Evolutionary conservation across 2,888 invertebrate species (phyloP).

Genomic region (Rhaphigaster nebulosa): DNA sequence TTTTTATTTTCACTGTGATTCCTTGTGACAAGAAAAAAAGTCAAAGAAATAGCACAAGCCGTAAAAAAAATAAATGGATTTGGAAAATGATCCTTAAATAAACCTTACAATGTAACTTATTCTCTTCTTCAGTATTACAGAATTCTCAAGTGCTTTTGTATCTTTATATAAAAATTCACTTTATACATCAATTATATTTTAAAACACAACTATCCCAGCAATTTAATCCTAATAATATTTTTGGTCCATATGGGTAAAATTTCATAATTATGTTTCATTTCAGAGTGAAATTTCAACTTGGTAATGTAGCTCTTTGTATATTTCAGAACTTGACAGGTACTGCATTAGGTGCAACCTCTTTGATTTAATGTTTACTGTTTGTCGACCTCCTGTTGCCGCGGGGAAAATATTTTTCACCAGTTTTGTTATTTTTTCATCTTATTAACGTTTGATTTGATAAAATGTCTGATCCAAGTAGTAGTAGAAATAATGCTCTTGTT

Average conservation of each 20-base stretch:
- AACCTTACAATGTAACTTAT: too few species aligned
- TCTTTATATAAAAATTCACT: not conserved
- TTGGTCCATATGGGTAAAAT: not conserved
- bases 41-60: too few species aligned
- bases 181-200: too few species aligned
- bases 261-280: not conserved
- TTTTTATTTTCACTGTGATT: too few species aligned
- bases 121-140: not conserved
- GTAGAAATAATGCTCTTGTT: constrained; percentile 11
- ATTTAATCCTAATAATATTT: not conserved
- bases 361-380: constrained; percentile 32
- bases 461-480: constrained; percentile 26
- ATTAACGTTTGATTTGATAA: not conserved
- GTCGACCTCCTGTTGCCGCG: constrained; percentile 9
- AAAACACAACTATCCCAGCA: not conserved
- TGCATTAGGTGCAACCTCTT: not conserved
- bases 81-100: too few species aligned
- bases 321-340: not conserved
- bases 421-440: not conserved
- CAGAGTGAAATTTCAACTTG: not conserved
- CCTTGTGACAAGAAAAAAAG: too few species aligned
- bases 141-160: not conserved
- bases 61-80: too few species aligned
- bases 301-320: not conserved
- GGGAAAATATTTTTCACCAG: not conserved